These are phyloP conservation scores for Oceanites oceanicus DNA, from an alignment of 2,113 vertebrate species.

Conservation along the genomic window DNA sequence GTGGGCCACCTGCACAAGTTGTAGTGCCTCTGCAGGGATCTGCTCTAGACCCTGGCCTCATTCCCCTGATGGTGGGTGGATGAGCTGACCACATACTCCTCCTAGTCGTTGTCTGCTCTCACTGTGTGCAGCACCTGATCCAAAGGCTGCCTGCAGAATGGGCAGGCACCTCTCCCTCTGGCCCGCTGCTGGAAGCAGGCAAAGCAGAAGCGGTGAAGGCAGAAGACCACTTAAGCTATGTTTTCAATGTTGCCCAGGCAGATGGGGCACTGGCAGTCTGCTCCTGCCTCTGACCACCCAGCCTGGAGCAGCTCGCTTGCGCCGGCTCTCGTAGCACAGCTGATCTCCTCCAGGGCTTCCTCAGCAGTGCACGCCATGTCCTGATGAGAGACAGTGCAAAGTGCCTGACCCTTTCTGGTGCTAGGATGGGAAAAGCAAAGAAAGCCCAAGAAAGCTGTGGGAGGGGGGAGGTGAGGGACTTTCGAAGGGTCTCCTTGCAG, in stretches of 20 bases:
- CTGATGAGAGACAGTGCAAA: not conserved
- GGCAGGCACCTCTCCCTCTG: not conserved
- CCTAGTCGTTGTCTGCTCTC: fast-evolving
- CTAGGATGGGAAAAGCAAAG: not conserved
- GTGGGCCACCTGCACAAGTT: fast-evolving
- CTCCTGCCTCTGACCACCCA: not conserved
- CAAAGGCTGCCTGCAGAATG: not conserved
- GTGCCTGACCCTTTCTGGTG: not conserved
- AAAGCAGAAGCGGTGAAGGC: not conserved
- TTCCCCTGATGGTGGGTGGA: not conserved
- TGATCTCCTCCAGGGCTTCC: not conserved
- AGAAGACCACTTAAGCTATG: fast-evolving
- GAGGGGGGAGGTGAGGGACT: not conserved
- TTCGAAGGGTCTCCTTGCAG: not conserved
- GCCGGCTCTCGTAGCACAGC: not conserved
- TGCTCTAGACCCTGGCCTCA: not conserved
- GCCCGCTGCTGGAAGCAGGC: not conserved
- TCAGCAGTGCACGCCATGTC: not conserved
- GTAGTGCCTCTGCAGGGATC: not conserved
- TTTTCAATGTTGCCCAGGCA: not conserved
- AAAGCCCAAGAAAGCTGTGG: not conserved
- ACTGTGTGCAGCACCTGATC: not conserved
- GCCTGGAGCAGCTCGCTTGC: not conserved
- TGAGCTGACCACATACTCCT: not conserved
- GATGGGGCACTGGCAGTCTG: not conserved